A percentile compares a stretch with the other conserved stretches of the same genome.
Evolutionary conservation across 2,888 invertebrate genomes (phyloP).

Genomic region (Tetragnatha montana): DNA sequence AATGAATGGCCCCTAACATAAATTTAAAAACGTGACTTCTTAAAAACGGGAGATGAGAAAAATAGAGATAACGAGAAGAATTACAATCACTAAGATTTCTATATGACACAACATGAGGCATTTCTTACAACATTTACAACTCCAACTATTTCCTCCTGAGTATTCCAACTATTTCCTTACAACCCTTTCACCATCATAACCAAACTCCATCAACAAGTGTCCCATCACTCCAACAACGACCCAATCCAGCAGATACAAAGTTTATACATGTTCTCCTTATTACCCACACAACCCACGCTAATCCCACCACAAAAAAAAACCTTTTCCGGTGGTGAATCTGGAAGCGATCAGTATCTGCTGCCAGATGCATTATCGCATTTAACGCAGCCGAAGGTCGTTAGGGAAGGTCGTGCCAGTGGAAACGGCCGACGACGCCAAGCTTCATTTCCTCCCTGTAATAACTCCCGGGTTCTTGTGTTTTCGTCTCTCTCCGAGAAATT

Average conservation of each 20-base stretch:
- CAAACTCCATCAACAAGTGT: too few species aligned
- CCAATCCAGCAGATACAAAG: neutral
- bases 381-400: conserved; percentile 26
- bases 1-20: too few species aligned
- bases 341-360: conserved; percentile 2
- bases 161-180: too few species aligned
- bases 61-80: too few species aligned
- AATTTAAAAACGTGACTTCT: too few species aligned
- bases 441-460: conserved; percentile 34
- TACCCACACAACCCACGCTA: neutral
- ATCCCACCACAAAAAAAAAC: neutral
- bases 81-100: too few species aligned
- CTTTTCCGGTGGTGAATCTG: neutral
- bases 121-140: too few species aligned
- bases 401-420: conserved; percentile 1
- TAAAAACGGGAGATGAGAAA: too few species aligned
- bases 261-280: neutral
- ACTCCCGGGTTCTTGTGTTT: conserved; percentile 16
- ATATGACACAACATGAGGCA: too few species aligned
- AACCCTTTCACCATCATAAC: too few species aligned
- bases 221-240: too few species aligned
- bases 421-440: conserved; percentile 5
- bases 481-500: neutral
- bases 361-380: conserved; percentile 31
- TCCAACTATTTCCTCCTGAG: too few species aligned